A percentile compares a stretch with the other conserved stretches of the same genome.
Evolutionary conservation across 2,888 invertebrate genomes (phyloP).

Genomic region (Acanthopleura granulata): DNA sequence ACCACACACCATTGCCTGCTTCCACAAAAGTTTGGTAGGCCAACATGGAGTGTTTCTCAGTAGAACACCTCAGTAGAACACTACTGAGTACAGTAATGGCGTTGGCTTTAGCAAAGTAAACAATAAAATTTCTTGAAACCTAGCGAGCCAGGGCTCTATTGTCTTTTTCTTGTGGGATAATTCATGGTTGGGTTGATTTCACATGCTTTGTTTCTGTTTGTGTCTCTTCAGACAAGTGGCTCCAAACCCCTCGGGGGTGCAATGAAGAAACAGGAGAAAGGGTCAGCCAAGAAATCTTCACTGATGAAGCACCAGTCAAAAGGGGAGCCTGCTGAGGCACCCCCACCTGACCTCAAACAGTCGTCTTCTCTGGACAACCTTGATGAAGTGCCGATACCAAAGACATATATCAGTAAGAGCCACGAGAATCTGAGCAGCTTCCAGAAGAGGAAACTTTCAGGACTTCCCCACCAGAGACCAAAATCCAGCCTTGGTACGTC

Average conservation of each 20-base stretch:
- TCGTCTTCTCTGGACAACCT: conserved; percentile 34
- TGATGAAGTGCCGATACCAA: conserved; percentile 38
- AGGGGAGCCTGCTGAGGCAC: background rate
- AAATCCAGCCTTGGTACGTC: conserved; percentile 40
- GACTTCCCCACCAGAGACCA: conserved; percentile 30
- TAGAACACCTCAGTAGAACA: no score
- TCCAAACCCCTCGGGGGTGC: background rate
- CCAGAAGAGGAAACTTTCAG: conserved; percentile 50
- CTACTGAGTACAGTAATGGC: no score
- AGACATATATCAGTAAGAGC: conserved; percentile 64
- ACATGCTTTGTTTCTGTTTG: background rate
- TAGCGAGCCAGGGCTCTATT: no score
- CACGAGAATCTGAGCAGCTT: conserved; percentile 63
- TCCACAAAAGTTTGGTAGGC: no score
- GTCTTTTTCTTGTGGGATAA: no score
- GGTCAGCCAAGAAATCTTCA: background rate
- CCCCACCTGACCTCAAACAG: conserved; percentile 11
- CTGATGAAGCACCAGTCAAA: background rate
- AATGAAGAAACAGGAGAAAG: conserved; percentile 18
- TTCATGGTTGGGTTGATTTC: background rate
- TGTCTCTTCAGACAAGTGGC: background rate
- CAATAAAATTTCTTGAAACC: no score
- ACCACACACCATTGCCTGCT: no score
- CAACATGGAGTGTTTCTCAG: no score
- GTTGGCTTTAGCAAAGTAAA: no score